A percentile compares a stretch with the other conserved stretches of the same genome.
phyloP scores from a whole-genome alignment of 2,888 invertebrate genomes.

The Euproctis similis region DNA sequence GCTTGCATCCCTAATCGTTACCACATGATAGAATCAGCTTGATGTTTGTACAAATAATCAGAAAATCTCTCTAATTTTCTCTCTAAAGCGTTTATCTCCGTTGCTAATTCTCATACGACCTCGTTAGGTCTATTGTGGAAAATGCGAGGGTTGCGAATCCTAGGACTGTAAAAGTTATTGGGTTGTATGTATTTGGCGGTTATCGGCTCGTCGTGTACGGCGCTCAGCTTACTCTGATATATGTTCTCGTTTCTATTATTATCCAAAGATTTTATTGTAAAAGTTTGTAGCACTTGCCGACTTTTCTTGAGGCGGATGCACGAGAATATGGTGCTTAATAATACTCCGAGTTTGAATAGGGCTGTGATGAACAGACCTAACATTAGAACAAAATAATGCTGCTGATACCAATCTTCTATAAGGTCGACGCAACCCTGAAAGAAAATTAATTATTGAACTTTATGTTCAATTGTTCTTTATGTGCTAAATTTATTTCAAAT shows the following conservation, averaged over 20 bases:
- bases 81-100: conserved; percentile 75
- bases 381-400: conserved; percentile 83
- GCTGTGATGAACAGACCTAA: conserved; percentile 79
- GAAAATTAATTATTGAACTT: conserved; percentile 3
- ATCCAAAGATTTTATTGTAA: conserved; percentile 52
- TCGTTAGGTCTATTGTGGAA: conserved; percentile 66
- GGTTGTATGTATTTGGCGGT: conserved; percentile 66
- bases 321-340: conserved; percentile 81
- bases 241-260: conserved; percentile 57
- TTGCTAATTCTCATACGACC: conserved; percentile 73
- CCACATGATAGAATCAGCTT: conserved; percentile 79
- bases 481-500: too few relatives aligned
- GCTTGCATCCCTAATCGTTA: conserved; percentile 19
- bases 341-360: conserved; percentile 82
- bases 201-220: conserved; percentile 53
- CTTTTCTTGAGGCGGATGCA: conserved; percentile 79
- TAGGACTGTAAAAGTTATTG: conserved; percentile 66
- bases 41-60: conserved; percentile 68
- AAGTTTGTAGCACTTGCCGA: conserved; percentile 59
- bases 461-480: too few relatives aligned
- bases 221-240: conserved; percentile 46
- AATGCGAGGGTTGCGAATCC: conserved; percentile 62
- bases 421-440: conserved; percentile 81
- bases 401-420: conserved; percentile 85
- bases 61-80: conserved; percentile 67